Conservation (phyloP, 2,113 vertebrate genomes). For the Brachyistius frenatus region DNA sequence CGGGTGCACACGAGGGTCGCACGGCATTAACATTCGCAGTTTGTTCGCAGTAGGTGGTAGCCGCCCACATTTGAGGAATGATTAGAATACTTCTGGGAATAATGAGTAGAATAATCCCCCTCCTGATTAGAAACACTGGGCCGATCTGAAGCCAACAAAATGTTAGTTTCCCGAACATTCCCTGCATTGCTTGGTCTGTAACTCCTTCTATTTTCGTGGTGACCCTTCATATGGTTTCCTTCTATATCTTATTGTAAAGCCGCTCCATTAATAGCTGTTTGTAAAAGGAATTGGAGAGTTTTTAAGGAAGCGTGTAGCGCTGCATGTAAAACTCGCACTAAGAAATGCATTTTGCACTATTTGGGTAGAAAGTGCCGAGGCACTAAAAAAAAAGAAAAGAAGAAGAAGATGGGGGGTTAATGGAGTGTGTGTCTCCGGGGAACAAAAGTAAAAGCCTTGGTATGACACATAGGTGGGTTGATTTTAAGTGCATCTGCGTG, state of each 20-base stretch:
- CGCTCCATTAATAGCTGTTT: slow-evolving; percentile 7
- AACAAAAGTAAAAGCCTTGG: slow-evolving; percentile 67
- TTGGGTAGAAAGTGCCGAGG: slow-evolving; percentile 56
- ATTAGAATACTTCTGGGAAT: slow-evolving; percentile 51
- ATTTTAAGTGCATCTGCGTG: slow-evolving; percentile 65
- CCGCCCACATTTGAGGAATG: slow-evolving; percentile 33
- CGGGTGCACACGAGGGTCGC: slow-evolving; percentile 20
- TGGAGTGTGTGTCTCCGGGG: slow-evolving; percentile 63
- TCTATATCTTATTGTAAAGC: not conserved
- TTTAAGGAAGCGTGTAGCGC: not conserved
- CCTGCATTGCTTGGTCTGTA: not conserved
- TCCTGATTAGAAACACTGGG: slow-evolving; percentile 43
- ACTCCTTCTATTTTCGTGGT: slow-evolving; percentile 21
- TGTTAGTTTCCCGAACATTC: not conserved
- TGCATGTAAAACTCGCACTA: slow-evolving; percentile 40
- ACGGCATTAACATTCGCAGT: slow-evolving; percentile 28
- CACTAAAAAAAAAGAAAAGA: slow-evolving; percentile 18
- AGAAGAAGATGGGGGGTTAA: slow-evolving; percentile 45
- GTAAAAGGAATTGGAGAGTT: slow-evolving; percentile 4
- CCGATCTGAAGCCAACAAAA: not conserved
- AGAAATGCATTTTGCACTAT: slow-evolving; percentile 46
- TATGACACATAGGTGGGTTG: slow-evolving; percentile 50
- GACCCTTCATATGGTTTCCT: slow-evolving; percentile 12
- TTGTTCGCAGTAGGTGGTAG: slow-evolving; percentile 44
- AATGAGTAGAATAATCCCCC: slow-evolving; percentile 50